Evolutionary conservation across 2,888 invertebrate species (phyloP), one percentile per base, ranked within the genome.

Genomic region (Meghimatium bilineatum): DNA sequence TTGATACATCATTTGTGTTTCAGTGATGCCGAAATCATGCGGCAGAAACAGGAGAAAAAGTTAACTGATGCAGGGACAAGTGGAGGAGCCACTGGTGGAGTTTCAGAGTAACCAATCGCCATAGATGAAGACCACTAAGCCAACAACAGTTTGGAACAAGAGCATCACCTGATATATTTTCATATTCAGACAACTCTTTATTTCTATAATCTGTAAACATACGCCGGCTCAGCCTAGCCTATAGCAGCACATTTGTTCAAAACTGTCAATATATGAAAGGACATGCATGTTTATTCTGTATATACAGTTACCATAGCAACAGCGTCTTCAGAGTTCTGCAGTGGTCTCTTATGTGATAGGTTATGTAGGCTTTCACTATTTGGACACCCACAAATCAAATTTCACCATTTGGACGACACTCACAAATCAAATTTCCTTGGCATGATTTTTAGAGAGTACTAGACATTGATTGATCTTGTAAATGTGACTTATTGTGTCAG

Each of bases 11-110:
- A 67, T 71, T 71, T 74, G 8, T 32, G 14, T 52, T 52, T 38
- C 87, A 92, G 92, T 81, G 92, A 92, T 88, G 92, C 92, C 29
- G 90, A 91, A 66, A 91, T 90, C 72, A 91, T 92, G 91, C 85
- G 92, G 67, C 89, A 91, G 77, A 92, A 92, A 78, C 92, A 92
- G 74, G 81, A 87, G 85, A 80, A 89, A 88, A 87, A 87, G 84
- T 67, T 76, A 36, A 81, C 75, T 5, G 74, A 44, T 34, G 52
- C 56, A 36, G 17, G 38, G 12, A 26, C 71, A 23, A 69, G 36
- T 36, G 49, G 77, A 23, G 67, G 76, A 52, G 87, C 86, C 20
- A 80, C 82, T 14, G 88, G 87, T 52, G 89, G 86, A 56, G 85
- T 83, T 23, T 85, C 87, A 44, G 82, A 86, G 72, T 86, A 84